Evolutionary conservation across 1,140 invertebrate species (phyloP).

Genomic region (Latrodectus geometricus): DNA sequence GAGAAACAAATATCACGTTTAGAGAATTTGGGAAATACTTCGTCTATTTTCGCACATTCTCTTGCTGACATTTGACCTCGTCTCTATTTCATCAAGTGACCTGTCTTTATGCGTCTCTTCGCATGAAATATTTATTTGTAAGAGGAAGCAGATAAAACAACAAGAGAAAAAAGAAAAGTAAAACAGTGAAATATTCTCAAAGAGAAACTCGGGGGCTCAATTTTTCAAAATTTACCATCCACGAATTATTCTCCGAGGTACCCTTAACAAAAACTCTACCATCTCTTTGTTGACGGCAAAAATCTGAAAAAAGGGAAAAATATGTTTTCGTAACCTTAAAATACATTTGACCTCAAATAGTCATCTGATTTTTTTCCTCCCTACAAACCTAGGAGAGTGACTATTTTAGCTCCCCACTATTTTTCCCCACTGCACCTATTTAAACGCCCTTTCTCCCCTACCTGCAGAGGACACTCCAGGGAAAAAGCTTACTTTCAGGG

Average conservation of each 20-base stretch:
- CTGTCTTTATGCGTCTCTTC: neutral
- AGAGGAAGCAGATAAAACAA: neutral
- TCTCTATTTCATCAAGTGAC: constrained; percentile 22
- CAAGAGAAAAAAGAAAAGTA: neutral
- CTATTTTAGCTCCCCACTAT: constrained; percentile 46
- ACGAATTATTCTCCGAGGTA: constrained; percentile 53
- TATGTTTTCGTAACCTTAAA: constrained; percentile 52
- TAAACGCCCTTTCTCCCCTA: constrained; percentile 37
- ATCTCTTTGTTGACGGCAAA: constrained; percentile 44
- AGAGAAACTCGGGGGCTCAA: constrained; percentile 6
- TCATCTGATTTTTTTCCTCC: constrained; percentile 21
- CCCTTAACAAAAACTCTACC: constrained; percentile 51
- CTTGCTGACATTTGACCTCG: constrained; percentile 28
- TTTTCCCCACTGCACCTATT: constrained; percentile 42
- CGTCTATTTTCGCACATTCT: constrained; percentile 11
- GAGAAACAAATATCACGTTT: constrained; percentile 21
- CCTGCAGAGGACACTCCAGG: constrained; percentile 15
- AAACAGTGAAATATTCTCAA: neutral
- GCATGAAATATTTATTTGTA: constrained; percentile 35
- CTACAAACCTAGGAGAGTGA: constrained; percentile 38
- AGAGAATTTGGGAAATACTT: constrained; percentile 21
- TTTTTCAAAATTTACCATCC: constrained; percentile 53
- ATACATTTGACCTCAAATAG: constrained; percentile 56
- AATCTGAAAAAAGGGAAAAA: constrained; percentile 39
- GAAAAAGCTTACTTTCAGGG: constrained; percentile 12